Evolutionary conservation across 2,888 invertebrate species (phyloP), one percentile per base, ranked within the genome.

Genomic region (Chironomus tentans): DNA sequence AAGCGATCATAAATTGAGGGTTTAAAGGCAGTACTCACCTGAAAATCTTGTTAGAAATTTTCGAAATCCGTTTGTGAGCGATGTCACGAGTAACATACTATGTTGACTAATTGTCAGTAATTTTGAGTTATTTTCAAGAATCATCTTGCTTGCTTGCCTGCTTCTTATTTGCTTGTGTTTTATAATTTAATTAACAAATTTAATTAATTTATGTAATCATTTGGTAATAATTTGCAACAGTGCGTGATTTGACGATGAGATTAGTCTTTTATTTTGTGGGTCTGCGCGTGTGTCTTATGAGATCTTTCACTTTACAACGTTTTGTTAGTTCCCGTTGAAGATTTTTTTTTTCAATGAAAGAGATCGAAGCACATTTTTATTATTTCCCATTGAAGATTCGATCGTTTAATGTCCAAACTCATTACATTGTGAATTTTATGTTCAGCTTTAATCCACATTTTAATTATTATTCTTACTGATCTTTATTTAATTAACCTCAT

Each of bases 21-120:
- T 21, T 65, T 65, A 65, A 12, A 15, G 4, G 13, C 46, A 13
- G 15, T n/a, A 68, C 68, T 68, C 46, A 68, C 68, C 68, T 68
- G 68, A 68, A 18, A 68, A 68, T 28, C 68, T 28, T n/a, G 68
- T 68, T n/a, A 68, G 68, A 46, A 68, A 68, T 46, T 68, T 68
- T 68, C 28, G 38, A 15, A 68, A 68, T 38, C 68, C 18, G 46
- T 68, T 68, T 22, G 68, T 68, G 5, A 68, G 46, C 13, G 68
- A 68, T 38, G 68, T 28, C 46, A 38, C 68, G 4, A 68, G n/a
- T 13, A 68, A 22, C 65, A 65, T 24, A 22, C 65, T 24, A 22
- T 65, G 65, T 13, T 65, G 65, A 65, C 65, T 65, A 24, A 65
- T 21, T 65, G 21, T 65, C 65, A 65, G 22, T 24, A 65, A 13